Percentiles rank a stretch among this genome's conserved stretches.
These are phyloP conservation scores for Acropora yongei DNA, from an alignment of 64 coral and sea anemone species.

Conservation along the genomic window DNA sequence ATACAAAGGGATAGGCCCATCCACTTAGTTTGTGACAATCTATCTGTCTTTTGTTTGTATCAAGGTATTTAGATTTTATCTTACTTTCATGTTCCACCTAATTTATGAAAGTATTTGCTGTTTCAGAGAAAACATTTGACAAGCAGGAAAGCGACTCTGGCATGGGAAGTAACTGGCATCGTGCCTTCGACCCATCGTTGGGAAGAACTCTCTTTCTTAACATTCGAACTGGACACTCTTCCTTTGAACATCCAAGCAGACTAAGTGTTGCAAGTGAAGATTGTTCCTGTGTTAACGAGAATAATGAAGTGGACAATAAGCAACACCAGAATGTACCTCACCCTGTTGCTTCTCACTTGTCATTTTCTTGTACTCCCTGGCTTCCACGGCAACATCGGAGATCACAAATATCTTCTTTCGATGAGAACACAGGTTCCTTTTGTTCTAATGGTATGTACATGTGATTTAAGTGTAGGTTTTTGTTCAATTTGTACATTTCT, in stretches of 20 bases:
- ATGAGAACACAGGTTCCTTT: background rate
- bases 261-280: background rate
- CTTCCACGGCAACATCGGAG: slow-evolving; percentile 71
- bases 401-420: background rate
- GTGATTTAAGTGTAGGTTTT: background rate
- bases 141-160: background rate
- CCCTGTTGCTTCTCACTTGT: slow-evolving; percentile 76
- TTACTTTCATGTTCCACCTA: no score
- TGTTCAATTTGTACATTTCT: background rate
- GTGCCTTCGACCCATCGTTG: slow-evolving; percentile 60
- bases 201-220: slow-evolving; percentile 81
- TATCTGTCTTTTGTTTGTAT: no score
- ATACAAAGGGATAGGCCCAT: no score
- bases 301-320: background rate
- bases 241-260: slow-evolving; percentile 41
- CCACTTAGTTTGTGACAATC: no score
- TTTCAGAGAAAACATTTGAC: background rate
- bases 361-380: slow-evolving; percentile 94
- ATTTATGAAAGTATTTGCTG: background rate
- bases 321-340: slow-evolving; percentile 14
- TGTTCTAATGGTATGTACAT: background rate
- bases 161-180: slow-evolving; percentile 56
- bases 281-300: background rate
- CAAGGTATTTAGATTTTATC: no score
- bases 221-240: slow-evolving; percentile 81